A percentile compares a stretch with the other conserved stretches of the same genome.
These are phyloP conservation scores for Zaprionus inermis DNA, from an alignment of 1,140 invertebrate genomes.

Conservation along the genomic window DNA sequence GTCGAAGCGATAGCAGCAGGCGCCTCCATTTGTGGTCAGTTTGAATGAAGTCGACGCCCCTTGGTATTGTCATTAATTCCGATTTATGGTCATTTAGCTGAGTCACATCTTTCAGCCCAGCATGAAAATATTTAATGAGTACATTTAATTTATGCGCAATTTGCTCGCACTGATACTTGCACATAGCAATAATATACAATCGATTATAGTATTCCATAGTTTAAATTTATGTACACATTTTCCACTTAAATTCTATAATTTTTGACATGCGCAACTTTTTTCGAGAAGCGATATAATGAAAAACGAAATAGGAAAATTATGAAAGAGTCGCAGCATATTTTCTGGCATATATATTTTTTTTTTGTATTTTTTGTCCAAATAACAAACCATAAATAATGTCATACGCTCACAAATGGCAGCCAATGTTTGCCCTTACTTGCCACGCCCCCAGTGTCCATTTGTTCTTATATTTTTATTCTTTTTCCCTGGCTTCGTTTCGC, in stretches of 20 bases:
- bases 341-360: conserved; percentile 74
- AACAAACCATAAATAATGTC: conserved; percentile 83
- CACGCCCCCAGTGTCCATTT: conserved; percentile 58
- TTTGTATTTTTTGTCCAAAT: conserved; percentile 68
- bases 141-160: conserved; percentile 70
- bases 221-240: conserved; percentile 60
- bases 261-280: conserved; percentile 38
- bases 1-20: conserved; percentile 17
- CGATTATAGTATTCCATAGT: conserved; percentile 39
- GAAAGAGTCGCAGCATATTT: conserved; percentile 82
- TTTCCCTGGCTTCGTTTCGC: conserved; percentile 57
- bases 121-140: conserved; percentile 72
- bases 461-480: conserved; percentile 23
- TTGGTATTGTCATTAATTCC: conserved; percentile 75
- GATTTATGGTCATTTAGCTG: conserved; percentile 80
- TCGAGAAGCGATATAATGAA: conserved; percentile 12
- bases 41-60: conserved; percentile 45
- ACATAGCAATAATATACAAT: no score
- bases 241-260: conserved; percentile 48
- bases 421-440: conserved; percentile 61
- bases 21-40: conserved; percentile 66
- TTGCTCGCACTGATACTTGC: conserved; percentile 32
- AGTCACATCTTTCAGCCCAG: conserved; percentile 61
- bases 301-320: conserved; percentile 62
- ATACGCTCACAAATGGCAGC: conserved; percentile 79